phyloP scores from a whole-genome alignment of 2,888 invertebrate genomes.

The Phengaris arion region DNA sequence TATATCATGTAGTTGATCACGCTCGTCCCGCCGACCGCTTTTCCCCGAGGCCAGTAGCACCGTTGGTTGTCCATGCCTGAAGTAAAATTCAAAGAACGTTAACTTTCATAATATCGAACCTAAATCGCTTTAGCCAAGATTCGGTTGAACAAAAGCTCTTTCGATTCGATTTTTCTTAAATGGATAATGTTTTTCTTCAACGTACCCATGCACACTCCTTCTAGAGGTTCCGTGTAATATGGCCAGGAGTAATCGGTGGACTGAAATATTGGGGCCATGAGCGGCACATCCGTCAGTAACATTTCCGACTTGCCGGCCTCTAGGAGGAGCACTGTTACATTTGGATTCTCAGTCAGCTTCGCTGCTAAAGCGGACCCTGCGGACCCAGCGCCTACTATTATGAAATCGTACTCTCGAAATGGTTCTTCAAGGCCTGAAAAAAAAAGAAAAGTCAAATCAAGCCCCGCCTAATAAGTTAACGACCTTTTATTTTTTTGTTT shows the following conservation, averaged over 20 bases:
- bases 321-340: conserved; percentile 69
- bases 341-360: conserved; percentile 66
- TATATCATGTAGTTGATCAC: conserved; percentile 82
- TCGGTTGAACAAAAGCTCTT: background rate
- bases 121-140: background rate
- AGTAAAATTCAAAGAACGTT: conserved; percentile 32
- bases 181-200: background rate
- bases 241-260: conserved; percentile 71
- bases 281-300: conserved; percentile 64
- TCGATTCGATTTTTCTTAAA: no score
- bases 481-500: background rate
- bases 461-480: background rate
- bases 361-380: conserved; percentile 75
- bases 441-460: background rate
- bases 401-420: conserved; percentile 66
- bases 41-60: conserved; percentile 74
- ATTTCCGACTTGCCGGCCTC: conserved; percentile 73
- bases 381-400: conserved; percentile 78
- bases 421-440: conserved; percentile 62
- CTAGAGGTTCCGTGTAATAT: conserved; percentile 77
- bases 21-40: conserved; percentile 73
- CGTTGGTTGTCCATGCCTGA: conserved; percentile 64
- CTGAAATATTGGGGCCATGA: conserved; percentile 64
- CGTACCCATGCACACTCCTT: conserved; percentile 73
- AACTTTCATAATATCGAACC: background rate